Evolutionary conservation across 2,797 vertebrate genomes (phyloP), one percentile per base, ranked within the genome.

Genomic region (Tokudaia muenninki): DNA sequence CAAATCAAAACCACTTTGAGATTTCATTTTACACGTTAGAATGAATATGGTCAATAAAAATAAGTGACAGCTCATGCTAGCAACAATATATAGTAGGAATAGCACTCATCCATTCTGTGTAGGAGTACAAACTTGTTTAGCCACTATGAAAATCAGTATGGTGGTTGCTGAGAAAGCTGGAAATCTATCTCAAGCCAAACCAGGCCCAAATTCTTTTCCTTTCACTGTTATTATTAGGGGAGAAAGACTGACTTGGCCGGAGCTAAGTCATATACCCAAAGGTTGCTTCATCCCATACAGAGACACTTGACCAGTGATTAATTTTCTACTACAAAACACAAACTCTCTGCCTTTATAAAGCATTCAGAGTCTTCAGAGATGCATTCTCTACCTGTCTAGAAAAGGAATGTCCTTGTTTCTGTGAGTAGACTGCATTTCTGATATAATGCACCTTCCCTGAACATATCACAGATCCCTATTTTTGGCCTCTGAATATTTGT

Each of bases 371-470:
- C 50, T 29, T 59, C 9, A 0, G 13, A 21, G 29, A 65, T 7
- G 14, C 47, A 10, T 57, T 79, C 79, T 65, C 59, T n/a, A n/a
- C n/a, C n/a, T 52, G 22, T 26, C 29, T 6, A 65, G 37, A 34
- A 55, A 87, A 74, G 21, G 1, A 0, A 6, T 6, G 4, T 44
- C 91, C 17, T 65, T 63, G 1, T 61, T 84, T 67, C 59, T 14
- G 5, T 24, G 10, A 55, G 55, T 34, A 79, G 13, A 75, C 1
- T 1, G 78, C 47, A 82, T 47, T 57, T 31, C 34, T 91, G 3
- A 0, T 19, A 22, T 57, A 63, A 13, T 5, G 67, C 14, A 29
- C 16, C 3, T 0, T 1, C 0, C 10, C 0, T 1, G 19, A 47
- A 8, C 16, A 7, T 1, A 14, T 57, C 67, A 34, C 6, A 90